Evolutionary conservation across 2,888 invertebrate genomes (phyloP).

Genomic region (Plagodis pulveraria): DNA sequence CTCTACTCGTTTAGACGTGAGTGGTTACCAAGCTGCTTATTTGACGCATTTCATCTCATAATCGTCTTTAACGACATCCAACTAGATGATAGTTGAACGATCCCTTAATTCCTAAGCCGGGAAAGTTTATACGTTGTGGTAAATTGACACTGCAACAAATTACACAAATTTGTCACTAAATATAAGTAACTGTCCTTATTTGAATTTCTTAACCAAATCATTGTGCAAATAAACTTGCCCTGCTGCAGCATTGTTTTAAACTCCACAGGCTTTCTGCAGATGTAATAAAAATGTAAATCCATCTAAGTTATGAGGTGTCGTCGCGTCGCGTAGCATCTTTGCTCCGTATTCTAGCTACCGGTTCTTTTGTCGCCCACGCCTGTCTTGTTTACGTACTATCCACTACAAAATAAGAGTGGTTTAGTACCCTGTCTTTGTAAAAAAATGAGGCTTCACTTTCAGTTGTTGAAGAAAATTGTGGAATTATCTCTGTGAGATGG

Average conservation of each 20-base stretch:
- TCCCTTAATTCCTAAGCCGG: too few relatives aligned
- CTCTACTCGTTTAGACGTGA: too few relatives aligned
- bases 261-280: conserved; percentile 34
- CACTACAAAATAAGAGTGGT: conserved; percentile 1
- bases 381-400: conserved; percentile 30
- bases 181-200: too few relatives aligned
- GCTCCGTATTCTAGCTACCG: conserved; percentile 53
- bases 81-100: too few relatives aligned
- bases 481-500: conserved; percentile 4
- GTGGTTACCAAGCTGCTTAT: too few relatives aligned
- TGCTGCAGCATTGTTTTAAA: conserved; percentile 16
- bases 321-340: conserved; percentile 38
- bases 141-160: too few relatives aligned
- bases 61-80: too few relatives aligned
- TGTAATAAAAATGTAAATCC: conserved; percentile 72
- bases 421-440: conserved; percentile 9
- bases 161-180: too few relatives aligned
- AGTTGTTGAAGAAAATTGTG: neutral
- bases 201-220: conserved; percentile 2
- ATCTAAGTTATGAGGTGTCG: conserved; percentile 49
- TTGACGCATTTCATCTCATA: too few relatives aligned
- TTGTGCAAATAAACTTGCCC: conserved; percentile 17
- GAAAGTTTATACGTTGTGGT: too few relatives aligned
- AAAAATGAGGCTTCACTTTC: neutral
- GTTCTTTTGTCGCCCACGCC: conserved; percentile 57